phyloP scores from a whole-genome alignment of 2,797 vertebrate genomes.

The Erethizon dorsatum region DNA sequence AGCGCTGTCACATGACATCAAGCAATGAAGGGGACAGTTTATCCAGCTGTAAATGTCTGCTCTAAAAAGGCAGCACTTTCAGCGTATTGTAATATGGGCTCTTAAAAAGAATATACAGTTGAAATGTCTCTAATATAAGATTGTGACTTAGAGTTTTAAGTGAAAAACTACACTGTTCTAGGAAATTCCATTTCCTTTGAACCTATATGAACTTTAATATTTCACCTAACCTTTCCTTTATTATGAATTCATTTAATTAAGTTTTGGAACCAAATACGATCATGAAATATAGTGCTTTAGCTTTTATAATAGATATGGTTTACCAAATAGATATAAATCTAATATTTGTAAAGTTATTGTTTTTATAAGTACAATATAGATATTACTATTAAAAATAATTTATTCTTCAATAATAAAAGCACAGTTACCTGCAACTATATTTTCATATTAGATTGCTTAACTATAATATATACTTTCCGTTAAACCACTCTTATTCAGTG shows the following conservation, averaged over 20 bases:
- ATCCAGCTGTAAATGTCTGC: not conserved
- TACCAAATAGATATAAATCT: not conserved
- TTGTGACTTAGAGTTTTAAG: slow-evolving; percentile 51
- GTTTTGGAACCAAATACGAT: slow-evolving; percentile 4
- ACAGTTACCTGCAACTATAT: not conserved
- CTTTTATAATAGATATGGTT: slow-evolving; percentile 15
- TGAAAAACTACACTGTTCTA: slow-evolving; percentile 6
- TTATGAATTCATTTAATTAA: slow-evolving; percentile 16
- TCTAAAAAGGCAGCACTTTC: not conserved
- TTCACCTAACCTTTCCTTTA: not conserved
- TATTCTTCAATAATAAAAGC: slow-evolving; percentile 10
- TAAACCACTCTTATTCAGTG: not conserved
- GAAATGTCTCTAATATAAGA: slow-evolving; percentile 15
- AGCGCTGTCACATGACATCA: not conserved
- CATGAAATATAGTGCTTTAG: not conserved
- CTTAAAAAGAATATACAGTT: not conserved
- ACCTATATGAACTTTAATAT: not conserved
- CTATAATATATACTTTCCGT: not conserved
- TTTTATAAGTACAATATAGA: not conserved
- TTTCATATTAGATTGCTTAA: slow-evolving; percentile 40
- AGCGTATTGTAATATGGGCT: not conserved
- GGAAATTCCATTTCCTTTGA: slow-evolving; percentile 1
- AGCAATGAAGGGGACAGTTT: not conserved
- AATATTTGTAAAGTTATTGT: slow-evolving; percentile 16
- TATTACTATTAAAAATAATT: not conserved